Base-by-base conservation (phyloP, 1,140 invertebrate genomes). In the Drepana arcuata region DNA sequence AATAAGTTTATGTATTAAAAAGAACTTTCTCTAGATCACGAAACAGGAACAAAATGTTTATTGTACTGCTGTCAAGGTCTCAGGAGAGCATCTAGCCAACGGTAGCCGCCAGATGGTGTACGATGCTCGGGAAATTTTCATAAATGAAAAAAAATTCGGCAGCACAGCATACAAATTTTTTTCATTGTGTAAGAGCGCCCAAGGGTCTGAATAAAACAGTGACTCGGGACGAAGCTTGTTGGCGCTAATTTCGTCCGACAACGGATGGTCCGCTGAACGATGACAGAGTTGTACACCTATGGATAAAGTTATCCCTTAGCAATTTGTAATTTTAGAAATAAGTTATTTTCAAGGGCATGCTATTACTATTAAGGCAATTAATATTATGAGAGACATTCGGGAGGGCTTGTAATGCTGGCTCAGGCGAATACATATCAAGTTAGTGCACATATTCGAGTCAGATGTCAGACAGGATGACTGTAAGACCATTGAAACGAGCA, bases 181-280 rank as follows among this genome's bases (percentile, higher is more conserved):
- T 63, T 70, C 60, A 70, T 69, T 67, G 64, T 62, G 60, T 41
- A 39, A 40, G 40, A 52, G 52, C 44, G 64, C 67, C 60, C 61
- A 44, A 52, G 65, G 57, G 64, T 32, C 50, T 68, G 62, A 68
- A 72, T 70, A 72, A 68, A 75, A 75, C 62, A 72, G 53, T 60
- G 61, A 57, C 52, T 47, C 54, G 53, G 65, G 48, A 53, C 51
- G 53, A 58, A 35, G 37, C 51, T 56, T 63, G 58, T 62, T 64
- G 46, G 36, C 52, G 65, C 55, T 73, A 73, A 75, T 75, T 72
- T 67, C 37, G 43, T 30, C 40, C 34, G 59, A 54, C 57, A 65
- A 65, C 52, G 53, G 49, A 63, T 67, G 37, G 47, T 25, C 48
- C 28, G 37, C 40, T 43, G 47, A 36, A 38, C 41, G 52, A 61